Evolutionary conservation across 2,113 vertebrate species (phyloP), one percentile per base, ranked within the genome.

Genomic region (Platichthys flesus): DNA sequence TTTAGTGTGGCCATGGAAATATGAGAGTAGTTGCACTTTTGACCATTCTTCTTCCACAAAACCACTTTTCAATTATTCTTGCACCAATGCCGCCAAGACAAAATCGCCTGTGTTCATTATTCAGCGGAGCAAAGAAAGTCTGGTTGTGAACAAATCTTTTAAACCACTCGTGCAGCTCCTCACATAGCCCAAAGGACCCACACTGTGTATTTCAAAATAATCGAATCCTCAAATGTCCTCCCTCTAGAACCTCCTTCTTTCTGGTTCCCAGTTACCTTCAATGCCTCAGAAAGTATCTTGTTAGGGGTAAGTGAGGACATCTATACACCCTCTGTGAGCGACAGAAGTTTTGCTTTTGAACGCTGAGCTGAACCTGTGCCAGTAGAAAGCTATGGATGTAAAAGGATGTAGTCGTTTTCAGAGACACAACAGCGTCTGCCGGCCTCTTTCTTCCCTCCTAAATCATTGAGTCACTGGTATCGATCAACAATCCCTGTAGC

Each of bases 401-500:
- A 10, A 37, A 54, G 16, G 52, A 65, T 20, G 37, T 12, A 2
- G 9, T 35, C 13, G 35, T 64, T 60, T 35, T 49, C 35, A 26
- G 28, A 74, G 40, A 66, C 59, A 51, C 42, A 59, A 37, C 65
- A 7, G 18, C 47, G 56, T 57, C 26, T 28, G 55, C 14, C 49
- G 61, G 23, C 45, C 23, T 45, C 56, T 37, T 18, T 42, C 37
- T 61, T 23, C 58, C 42, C 59, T n/a, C 56, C 40, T 81, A 65
- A 78, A 78, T 80, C 18, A 37, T 2, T 7, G 26, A 59, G 61
- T 76, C 74, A 16, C 51, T 79, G 56, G 26, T 71, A 86, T 79
- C 0, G 75, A 86, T 84, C 64, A 77, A 2, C 55, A 7, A 47
- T 40, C 51, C 45, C 9, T 45, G 66, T n/a, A 35, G 47, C 35